phyloP scores from a whole-genome alignment of 2,888 invertebrate species.

The Erebia palarica region DNA sequence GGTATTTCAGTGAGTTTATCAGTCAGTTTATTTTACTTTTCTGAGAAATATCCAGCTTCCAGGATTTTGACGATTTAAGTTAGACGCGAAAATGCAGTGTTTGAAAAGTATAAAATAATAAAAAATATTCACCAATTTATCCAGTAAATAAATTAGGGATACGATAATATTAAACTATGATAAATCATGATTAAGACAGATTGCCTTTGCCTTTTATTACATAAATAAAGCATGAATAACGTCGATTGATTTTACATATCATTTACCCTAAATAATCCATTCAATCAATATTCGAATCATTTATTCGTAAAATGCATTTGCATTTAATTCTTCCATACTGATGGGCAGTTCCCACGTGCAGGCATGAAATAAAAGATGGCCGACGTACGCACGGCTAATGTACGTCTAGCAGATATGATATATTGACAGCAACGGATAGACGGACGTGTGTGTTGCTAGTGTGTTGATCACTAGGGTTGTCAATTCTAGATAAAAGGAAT shows the following conservation, averaged over 20 bases:
- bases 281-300: constrained; percentile 33
- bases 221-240: neutral
- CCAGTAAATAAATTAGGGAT: too few relatives aligned
- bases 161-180: too few relatives aligned
- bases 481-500: neutral
- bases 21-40: too few relatives aligned
- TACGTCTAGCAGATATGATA: constrained; percentile 71
- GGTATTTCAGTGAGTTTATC: too few relatives aligned
- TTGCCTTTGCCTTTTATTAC: neutral
- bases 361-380: constrained; percentile 69
- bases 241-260: constrained; percentile 5
- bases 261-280: constrained; percentile 12
- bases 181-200: too few relatives aligned
- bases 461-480: constrained; percentile 28
- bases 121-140: too few relatives aligned
- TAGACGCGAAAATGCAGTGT: too few relatives aligned
- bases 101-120: too few relatives aligned
- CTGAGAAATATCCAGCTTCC: too few relatives aligned
- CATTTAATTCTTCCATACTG: constrained; percentile 28
- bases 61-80: too few relatives aligned
- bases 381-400: constrained; percentile 61
- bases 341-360: constrained; percentile 51
- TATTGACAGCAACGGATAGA: constrained; percentile 68
- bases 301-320: constrained; percentile 30
- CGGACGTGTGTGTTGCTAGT: constrained; percentile 49